Conservation (phyloP, 2,888 invertebrate genomes). For the Tipula confusa region DNA sequence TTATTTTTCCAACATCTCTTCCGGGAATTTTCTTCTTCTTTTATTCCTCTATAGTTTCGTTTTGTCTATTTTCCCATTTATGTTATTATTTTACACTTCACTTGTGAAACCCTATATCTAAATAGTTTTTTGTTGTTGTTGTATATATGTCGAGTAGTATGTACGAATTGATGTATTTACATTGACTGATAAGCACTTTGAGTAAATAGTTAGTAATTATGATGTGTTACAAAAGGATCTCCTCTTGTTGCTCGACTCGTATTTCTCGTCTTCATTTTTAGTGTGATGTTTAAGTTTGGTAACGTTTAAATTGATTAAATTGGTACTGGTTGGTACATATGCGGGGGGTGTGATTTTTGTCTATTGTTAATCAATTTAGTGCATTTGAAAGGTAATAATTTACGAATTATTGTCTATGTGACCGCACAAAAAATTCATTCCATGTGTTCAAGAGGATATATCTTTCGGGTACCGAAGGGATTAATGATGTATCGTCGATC, state of each 20-base stretch:
- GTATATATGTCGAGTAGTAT: neutral
- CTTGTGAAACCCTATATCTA: neutral
- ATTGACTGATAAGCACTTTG: neutral
- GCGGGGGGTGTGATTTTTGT: neutral
- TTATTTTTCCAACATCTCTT: neutral
- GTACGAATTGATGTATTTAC: neutral
- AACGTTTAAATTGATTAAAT: neutral
- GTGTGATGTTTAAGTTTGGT: neutral
- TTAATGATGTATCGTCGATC: neutral
- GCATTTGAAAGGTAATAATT: neutral
- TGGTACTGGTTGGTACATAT: no score
- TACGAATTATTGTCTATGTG: neutral
- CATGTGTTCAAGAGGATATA: neutral
- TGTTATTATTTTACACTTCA: neutral
- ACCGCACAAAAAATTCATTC: neutral
- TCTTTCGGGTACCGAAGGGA: neutral
- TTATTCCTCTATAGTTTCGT: no score
- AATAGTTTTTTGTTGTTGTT: neutral
- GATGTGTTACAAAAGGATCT: neutral
- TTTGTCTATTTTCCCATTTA: neutral
- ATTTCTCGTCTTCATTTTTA: neutral
- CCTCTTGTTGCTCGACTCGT: neutral
- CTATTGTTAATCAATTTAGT: neutral
- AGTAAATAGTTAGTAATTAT: slow-evolving; percentile 6
- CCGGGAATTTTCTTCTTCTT: neutral